phyloP scores from a whole-genome alignment of 2,797 vertebrate species.

The Acrocephalus scirpaceus region DNA sequence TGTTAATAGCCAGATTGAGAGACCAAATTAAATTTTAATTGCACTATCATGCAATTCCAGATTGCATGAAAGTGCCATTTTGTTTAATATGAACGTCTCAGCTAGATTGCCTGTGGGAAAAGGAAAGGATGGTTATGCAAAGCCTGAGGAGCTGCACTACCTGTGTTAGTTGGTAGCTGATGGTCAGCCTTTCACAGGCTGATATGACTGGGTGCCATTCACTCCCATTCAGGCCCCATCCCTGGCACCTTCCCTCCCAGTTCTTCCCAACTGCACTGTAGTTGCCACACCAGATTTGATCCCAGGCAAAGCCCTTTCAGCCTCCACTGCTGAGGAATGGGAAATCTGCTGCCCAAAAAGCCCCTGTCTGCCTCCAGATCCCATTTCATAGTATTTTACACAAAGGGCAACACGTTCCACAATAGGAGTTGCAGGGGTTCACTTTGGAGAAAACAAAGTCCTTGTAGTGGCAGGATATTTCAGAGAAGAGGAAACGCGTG shows the following conservation, averaged over 20 bases:
- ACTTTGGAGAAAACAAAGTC: not conserved
- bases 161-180: not conserved
- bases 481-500: fast-evolving
- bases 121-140: not conserved
- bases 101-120: not conserved
- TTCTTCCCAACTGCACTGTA: not conserved
- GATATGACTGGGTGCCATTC: not conserved
- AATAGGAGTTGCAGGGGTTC: not conserved
- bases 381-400: not conserved
- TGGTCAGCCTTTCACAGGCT: not conserved
- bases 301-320: not conserved
- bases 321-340: fast-evolving
- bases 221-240: not conserved
- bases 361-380: not conserved
- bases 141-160: not conserved
- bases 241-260: not conserved
- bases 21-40: constrained; percentile 1
- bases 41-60: not conserved
- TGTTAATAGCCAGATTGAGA: not conserved
- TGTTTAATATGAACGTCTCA: not conserved
- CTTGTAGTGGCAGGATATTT: not conserved
- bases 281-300: not conserved
- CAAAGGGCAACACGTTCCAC: not conserved
- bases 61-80: not conserved
- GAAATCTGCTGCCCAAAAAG: not conserved